These are phyloP conservation scores for Leptinotarsa undecemlineata DNA, from an alignment of 1,140 invertebrate species.

Conservation along the genomic window DNA sequence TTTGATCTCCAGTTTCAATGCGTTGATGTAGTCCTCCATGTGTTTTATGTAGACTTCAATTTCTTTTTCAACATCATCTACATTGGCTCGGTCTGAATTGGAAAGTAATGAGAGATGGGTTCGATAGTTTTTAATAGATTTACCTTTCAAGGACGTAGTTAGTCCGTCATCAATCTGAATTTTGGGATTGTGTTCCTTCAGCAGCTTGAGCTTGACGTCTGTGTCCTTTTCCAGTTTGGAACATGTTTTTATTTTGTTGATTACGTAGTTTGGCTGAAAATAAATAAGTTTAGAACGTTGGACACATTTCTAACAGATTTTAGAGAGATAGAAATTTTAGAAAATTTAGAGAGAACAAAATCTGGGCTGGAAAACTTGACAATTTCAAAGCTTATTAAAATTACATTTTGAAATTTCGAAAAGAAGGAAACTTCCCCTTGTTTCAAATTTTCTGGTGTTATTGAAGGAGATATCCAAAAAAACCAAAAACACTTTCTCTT, in stretches of 20 bases:
- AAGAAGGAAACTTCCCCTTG: too few species aligned
- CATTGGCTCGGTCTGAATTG: slow-evolving; percentile 71
- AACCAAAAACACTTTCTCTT: too few species aligned
- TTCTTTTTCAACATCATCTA: slow-evolving; percentile 83
- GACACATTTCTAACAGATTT: too few species aligned
- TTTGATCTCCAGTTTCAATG: slow-evolving; percentile 80
- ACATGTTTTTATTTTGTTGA: slow-evolving; percentile 70
- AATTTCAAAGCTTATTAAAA: too few species aligned
- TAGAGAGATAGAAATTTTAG: slow-evolving; percentile 21
- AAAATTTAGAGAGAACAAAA: slow-evolving; percentile 20
- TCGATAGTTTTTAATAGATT: background rate
- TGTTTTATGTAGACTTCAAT: slow-evolving; percentile 78
- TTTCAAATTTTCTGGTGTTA: too few species aligned
- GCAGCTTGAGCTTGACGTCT: slow-evolving; percentile 65
- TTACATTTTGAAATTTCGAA: too few species aligned
- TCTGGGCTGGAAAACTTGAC: background rate
- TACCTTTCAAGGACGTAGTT: slow-evolving; percentile 73
- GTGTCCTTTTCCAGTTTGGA: slow-evolving; percentile 68
- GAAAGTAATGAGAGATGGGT: background rate
- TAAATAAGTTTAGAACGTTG: background rate
- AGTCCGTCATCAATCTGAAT: slow-evolving; percentile 64
- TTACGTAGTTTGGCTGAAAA: slow-evolving; percentile 63
- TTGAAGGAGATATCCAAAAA: too few species aligned
- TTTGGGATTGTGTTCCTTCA: slow-evolving; percentile 62
- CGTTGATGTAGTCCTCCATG: slow-evolving; percentile 79